Evolutionary conservation across 2,888 invertebrate genomes (phyloP), one percentile per base, ranked within the genome.

Genomic region (Torymus tubicola): DNA sequence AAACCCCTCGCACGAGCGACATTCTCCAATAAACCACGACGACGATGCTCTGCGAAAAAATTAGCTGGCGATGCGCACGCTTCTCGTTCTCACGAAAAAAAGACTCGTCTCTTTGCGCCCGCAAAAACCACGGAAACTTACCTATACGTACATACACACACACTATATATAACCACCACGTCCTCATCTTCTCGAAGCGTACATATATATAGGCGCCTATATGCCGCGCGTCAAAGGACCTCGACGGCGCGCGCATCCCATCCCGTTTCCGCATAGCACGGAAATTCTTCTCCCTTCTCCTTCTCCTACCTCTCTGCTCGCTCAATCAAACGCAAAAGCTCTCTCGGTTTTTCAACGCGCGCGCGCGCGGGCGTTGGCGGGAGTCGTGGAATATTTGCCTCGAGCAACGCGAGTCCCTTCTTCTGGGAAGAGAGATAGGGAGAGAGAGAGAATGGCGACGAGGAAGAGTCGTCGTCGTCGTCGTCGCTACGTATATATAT

Each of bases 181-280:
- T 21, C 16, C 11, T 60, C 18, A 16, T 2, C n/a, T 60, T 3
- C 18, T 12, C 11, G 70, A 8, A 14, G 14, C 57, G 18, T 11
- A 42, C 42, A 60, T 50, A 71, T 18, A 63, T 21, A 16, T 16
- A 69, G 69, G 58, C 69, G 57, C 69, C 58, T 69, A 8, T 31
- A n/a, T n/a, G 31, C 31, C 31, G 31, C 31, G 31, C 58, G 42
- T 58, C 58, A 11, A 58, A 58, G 58, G 12, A n/a, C 16, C 65
- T 42, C 42, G 16, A n/a, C 13, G 8, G 68, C 31, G 31, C 31
- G 31, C 31, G n/a, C n/a, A 31, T 31, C 31, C 31, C 31, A 31
- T 31, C 31, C 31, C 68, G 61, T 72, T 72, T 72, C 72, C 72
- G 72, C 72, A 72, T 72, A 72, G 63, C 53, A n/a, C 53, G 63